These are phyloP conservation scores for Lathronympha strigana DNA, from an alignment of 2,888 invertebrate species.

Conservation along the genomic window DNA sequence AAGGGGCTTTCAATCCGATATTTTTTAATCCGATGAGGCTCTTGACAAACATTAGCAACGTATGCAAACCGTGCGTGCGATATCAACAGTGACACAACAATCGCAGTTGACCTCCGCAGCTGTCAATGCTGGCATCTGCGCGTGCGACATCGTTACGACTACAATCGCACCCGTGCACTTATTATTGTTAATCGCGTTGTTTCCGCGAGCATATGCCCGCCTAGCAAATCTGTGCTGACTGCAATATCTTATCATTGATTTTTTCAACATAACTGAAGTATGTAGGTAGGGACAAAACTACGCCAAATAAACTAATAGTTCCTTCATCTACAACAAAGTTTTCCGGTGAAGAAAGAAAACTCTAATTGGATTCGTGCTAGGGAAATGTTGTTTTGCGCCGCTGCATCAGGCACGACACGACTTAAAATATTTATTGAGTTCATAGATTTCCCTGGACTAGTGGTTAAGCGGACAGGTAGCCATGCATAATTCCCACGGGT, in stretches of 20 bases:
- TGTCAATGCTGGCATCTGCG: slow-evolving; percentile 54
- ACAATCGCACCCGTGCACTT: slow-evolving; percentile 49
- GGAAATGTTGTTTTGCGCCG: too few relatives aligned
- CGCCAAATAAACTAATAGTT: too few relatives aligned
- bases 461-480: not conserved
- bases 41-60: not conserved
- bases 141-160: slow-evolving; percentile 39
- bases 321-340: too few relatives aligned
- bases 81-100: slow-evolving; percentile 39
- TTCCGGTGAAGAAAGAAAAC: too few relatives aligned
- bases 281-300: too few relatives aligned
- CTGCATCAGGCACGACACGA: too few relatives aligned
- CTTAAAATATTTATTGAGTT: not conserved
- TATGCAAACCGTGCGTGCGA: slow-evolving; percentile 2
- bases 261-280: too few relatives aligned
- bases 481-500: slow-evolving; percentile 34
- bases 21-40: too few relatives aligned
- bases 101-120: slow-evolving; percentile 49
- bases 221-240: not conserved
- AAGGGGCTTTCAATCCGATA: too few relatives aligned
- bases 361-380: too few relatives aligned
- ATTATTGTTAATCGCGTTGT: slow-evolving; percentile 47
- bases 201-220: slow-evolving; percentile 2
- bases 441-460: not conserved
- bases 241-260: not conserved